Evolutionary conservation across 2,797 vertebrate species (phyloP), one percentile per base, ranked within the genome.

Genomic region (Oophaga sylvatica): DNA sequence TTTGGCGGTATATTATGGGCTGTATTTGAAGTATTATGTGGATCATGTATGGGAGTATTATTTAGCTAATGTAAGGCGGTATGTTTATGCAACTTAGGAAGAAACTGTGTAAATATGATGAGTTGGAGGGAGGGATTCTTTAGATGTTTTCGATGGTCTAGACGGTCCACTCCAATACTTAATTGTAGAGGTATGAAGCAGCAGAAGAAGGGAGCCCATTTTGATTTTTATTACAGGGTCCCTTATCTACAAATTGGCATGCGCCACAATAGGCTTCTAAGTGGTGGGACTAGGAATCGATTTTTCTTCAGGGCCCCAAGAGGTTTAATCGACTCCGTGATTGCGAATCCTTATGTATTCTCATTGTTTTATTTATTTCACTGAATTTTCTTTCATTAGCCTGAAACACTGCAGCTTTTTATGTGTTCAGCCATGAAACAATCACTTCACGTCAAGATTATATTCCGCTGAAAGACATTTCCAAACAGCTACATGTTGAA

Each of bases 391-490:
- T 26, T 75, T 84, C 56, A 63, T 76, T 76, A 26, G 20, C 1
- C 31, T 41, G 73, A 59, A 16, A 16, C 45, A 76, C 22, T 76
- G 17, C 22, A 63, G 57, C 1, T 35, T 26, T 77, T 41, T 45
- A 63, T 63, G 71, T 20, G 26, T 45, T 65, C 41, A 13, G 31
- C 57, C 60, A 45, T 45, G 70, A 19, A 75, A 75, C 70, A 45
- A 56, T 84, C 15, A 84, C 48, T 84, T 45, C 59, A 53, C n/a
- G 71, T 62, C 73, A 75, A 76, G 70, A 84, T 62, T 84, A 75
- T 62, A 26, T 41, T 10, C 10, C n/a, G 53, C 81, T 83, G 48
- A 45, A 76, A 75, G 82, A 56, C 81, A 59, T 59, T 83, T 83
- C 53, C 65, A 71, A 83, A 71, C 53, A 17, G 70, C 35, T 65